Percentiles rank a stretch among this genome's conserved stretches.
Evolutionary conservation across 1,140 invertebrate species (phyloP).

Genomic region (Drosophila navojoa): DNA sequence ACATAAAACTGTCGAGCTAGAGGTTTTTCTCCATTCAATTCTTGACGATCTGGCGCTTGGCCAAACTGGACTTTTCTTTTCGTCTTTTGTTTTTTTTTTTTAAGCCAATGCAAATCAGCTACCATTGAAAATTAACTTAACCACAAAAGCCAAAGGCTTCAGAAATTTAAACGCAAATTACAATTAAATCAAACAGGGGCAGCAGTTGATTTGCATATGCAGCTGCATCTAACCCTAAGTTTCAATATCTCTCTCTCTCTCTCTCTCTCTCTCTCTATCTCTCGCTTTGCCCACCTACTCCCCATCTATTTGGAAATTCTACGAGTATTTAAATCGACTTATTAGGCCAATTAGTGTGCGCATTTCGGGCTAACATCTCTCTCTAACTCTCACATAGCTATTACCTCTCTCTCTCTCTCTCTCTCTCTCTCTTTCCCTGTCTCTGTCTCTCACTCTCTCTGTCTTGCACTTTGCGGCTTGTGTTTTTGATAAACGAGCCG

Average conservation of each 20-base stretch:
- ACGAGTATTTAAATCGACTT: slow-evolving; percentile 34
- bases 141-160: slow-evolving; percentile 19
- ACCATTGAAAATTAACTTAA: slow-evolving; percentile 31
- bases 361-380: slow-evolving; percentile 44
- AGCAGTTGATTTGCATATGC: slow-evolving; percentile 45
- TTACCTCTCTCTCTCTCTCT: slow-evolving; percentile 15
- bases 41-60: slow-evolving; percentile 26
- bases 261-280: not conserved
- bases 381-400: not conserved
- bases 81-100: not conserved
- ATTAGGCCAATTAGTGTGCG: slow-evolving; percentile 64
- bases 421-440: not conserved
- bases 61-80: slow-evolving; percentile 6
- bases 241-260: slow-evolving; percentile 11
- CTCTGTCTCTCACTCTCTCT: slow-evolving; percentile 16
- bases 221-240: slow-evolving; percentile 20
- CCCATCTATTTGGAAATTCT: slow-evolving; percentile 8
- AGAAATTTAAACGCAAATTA: slow-evolving; percentile 50
- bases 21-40: too few species aligned
- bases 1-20: slow-evolving; percentile 36
- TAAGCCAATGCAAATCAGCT: slow-evolving; percentile 15
- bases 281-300: not conserved
- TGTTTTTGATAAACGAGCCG: slow-evolving; percentile 61
- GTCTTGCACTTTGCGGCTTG: not conserved
- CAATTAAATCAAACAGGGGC: slow-evolving; percentile 39